Evolutionary conservation across 2,888 invertebrate genomes (phyloP).

Genomic region (Eudemis profundana): DNA sequence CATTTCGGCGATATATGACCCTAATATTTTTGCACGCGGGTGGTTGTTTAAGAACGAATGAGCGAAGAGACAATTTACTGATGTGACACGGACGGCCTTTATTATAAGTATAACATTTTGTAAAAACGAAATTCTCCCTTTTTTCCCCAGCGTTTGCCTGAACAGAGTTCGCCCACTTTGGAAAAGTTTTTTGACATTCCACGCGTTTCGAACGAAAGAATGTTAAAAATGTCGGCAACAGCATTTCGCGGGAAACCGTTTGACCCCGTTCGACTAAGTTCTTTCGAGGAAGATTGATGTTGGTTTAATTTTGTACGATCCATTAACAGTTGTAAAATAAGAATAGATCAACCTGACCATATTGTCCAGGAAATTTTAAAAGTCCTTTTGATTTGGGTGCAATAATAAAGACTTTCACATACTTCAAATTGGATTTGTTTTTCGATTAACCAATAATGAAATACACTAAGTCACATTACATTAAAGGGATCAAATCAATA

Average conservation of each 20-base stretch:
- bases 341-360: too few species aligned
- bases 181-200: slow-evolving; percentile 64
- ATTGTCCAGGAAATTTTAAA: too few species aligned
- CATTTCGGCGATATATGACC: slow-evolving; percentile 63
- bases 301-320: slow-evolving; percentile 47
- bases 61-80: slow-evolving; percentile 54
- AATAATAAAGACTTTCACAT: too few species aligned
- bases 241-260: slow-evolving; percentile 67
- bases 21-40: slow-evolving; percentile 63
- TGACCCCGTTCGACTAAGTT: slow-evolving; percentile 75
- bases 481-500: too few species aligned
- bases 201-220: slow-evolving; percentile 61
- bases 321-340: slow-evolving; percentile 12
- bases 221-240: slow-evolving; percentile 68
- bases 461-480: too few species aligned
- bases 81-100: slow-evolving; percentile 51
- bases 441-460: too few species aligned
- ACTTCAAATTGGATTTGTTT: too few species aligned
- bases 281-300: slow-evolving; percentile 77
- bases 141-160: slow-evolving; percentile 13
- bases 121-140: slow-evolving; percentile 19
- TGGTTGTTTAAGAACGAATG: slow-evolving; percentile 57
- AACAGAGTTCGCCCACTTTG: slow-evolving; percentile 40
- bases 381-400: too few species aligned
- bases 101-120: slow-evolving; percentile 40